These are phyloP conservation scores for Argyrosomus regius DNA, from an alignment of 2,797 vertebrate genomes.

Conservation along the genomic window DNA sequence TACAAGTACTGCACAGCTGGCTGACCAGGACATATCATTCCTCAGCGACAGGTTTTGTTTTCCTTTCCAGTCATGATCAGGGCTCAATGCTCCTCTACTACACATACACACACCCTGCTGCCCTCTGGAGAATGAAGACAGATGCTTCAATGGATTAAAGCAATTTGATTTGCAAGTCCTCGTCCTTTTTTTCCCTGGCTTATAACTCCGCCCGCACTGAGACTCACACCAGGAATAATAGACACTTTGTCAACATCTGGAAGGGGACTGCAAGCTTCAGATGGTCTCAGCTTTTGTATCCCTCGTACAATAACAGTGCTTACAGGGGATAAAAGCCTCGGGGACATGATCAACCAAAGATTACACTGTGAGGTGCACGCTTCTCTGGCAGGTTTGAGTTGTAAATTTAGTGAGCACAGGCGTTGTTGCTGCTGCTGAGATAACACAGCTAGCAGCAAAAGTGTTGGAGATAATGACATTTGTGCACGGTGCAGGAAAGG, in stretches of 20 bases:
- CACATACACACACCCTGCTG: constrained; percentile 52
- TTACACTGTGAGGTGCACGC: constrained; percentile 45
- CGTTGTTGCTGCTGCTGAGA: constrained; percentile 46
- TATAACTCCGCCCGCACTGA: constrained; percentile 38
- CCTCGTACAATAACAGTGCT: constrained; percentile 64
- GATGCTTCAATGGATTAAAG: constrained; percentile 75
- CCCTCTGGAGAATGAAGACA: constrained; percentile 73
- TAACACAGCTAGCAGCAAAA: constrained; percentile 58
- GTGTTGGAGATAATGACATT: constrained; percentile 62
- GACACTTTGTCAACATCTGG: constrained; percentile 69
- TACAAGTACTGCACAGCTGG: constrained; percentile 54
- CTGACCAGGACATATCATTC: constrained; percentile 58
- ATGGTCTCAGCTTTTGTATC: constrained; percentile 59
- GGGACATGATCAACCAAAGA: constrained; percentile 64
- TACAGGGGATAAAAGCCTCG: constrained; percentile 62
- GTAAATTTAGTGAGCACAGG: constrained; percentile 63
- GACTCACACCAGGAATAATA: constrained; percentile 61
- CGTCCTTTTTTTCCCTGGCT: constrained; percentile 55
- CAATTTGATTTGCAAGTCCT: constrained; percentile 77
- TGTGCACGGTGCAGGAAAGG: constrained; percentile 52
- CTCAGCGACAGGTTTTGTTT: constrained; percentile 68
- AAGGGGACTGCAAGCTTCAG: constrained; percentile 46
- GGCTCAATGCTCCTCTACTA: constrained; percentile 45
- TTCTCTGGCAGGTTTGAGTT: constrained; percentile 64
- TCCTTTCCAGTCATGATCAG: constrained; percentile 60